Conservation (phyloP, 2,888 invertebrate genomes). For the Leptothorax acervorum region DNA sequence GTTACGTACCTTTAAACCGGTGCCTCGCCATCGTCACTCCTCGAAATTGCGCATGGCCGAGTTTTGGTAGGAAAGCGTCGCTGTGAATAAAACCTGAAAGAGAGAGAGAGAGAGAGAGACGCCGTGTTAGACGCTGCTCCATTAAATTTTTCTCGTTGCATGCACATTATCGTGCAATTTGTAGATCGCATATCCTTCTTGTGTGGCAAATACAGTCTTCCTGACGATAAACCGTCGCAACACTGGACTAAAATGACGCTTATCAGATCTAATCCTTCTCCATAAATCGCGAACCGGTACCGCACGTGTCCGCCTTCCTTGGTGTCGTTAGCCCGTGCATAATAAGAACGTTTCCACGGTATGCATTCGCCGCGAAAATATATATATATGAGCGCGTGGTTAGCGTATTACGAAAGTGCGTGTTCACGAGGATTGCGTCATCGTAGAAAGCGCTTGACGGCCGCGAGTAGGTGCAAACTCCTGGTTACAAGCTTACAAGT, state of each 20-base stretch:
- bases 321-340: slow-evolving; percentile 50
- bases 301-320: slow-evolving; percentile 49
- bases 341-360: slow-evolving; percentile 44
- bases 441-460: slow-evolving; percentile 56
- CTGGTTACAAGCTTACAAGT: slow-evolving; percentile 12
- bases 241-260: slow-evolving; percentile 5
- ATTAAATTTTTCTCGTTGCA: slow-evolving; percentile 59
- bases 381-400: slow-evolving; percentile 42
- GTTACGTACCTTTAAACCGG: slow-evolving; percentile 60
- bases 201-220: slow-evolving; percentile 1
- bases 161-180: slow-evolving; percentile 59
- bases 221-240: not conserved
- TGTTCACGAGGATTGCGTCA: slow-evolving; percentile 54
- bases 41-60: slow-evolving; percentile 11
- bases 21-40: slow-evolving; percentile 30
- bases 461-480: slow-evolving; percentile 46
- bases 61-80: not conserved
- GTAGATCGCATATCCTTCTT: slow-evolving; percentile 42
- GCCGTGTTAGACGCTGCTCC: slow-evolving; percentile 32
- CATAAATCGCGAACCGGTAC: slow-evolving; percentile 49
- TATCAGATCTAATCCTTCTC: slow-evolving; percentile 59
- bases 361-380: slow-evolving; percentile 8
- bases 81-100: slow-evolving; percentile 34
- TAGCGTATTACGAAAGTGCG: slow-evolving; percentile 59
- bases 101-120: not conserved